Base-by-base conservation (phyloP, 2,113 vertebrate genomes). In the Poeciliopsis turrubarensis region DNA sequence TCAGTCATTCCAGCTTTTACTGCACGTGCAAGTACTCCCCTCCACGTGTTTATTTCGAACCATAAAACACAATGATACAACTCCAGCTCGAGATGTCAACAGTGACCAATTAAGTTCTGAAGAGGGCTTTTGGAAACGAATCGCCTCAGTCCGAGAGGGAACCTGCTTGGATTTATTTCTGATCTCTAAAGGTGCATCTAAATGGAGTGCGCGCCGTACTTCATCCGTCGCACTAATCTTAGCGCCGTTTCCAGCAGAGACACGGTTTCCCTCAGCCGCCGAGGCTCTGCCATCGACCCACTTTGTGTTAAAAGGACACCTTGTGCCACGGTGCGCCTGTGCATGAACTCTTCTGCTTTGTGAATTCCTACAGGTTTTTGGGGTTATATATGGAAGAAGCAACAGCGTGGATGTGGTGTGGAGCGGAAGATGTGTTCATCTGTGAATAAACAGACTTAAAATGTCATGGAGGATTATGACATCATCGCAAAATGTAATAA, bases 101-200 rank as follows among this genome's bases (percentile, higher is more conserved):
- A 78, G 26, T 41, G 78, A 61, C n/a, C 70, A 83, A 78, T 87
- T 73, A 83, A 61, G 39, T 72, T 9, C 81, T 75, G 47, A 65
- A 77, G 80, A 61, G 30, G 60, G 44, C 62, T 70, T 54, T 65
- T 37, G 65, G 69, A 61, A 83, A 51, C 69, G 26, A 54, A 71
- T 80, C 51, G 51, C 26, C 1, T 27, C 4, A 6, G 22, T 61
- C 26, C 39, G 22, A 65, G 41, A 72, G 60, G 26, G 29, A 44
- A 54, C 65, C 73, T 41, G 44, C 74, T 62, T 7, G 3, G 70
- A 32, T 77, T 51, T 34, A 30, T 6, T 60, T 60, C n/a, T n/a
- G 37, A 62, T 76, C 37, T 51, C 37, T 60, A 17, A 11, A 73
- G 44, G 75, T 65, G 12, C 13, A 32, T 39, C 32, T 44, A 75